Base-by-base conservation (phyloP, 2,113 vertebrate genomes). In the Echinops telfairi region DNA sequence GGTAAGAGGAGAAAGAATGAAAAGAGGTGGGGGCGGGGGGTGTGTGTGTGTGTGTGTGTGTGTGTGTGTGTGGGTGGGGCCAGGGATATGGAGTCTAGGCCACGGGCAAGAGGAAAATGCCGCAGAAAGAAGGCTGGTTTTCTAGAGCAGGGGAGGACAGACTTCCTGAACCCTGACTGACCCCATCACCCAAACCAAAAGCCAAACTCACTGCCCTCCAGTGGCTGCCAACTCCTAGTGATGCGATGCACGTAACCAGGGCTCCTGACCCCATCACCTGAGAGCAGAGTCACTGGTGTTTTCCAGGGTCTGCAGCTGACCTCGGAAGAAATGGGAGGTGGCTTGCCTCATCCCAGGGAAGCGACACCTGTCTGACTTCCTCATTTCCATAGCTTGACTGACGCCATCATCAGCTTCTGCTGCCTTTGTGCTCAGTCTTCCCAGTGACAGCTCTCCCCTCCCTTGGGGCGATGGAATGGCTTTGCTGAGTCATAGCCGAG, bases 1-100 rank as follows among this genome's bases (percentile, higher is more conserved):
- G 99, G 99, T 99, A 97, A 96, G 97, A 91, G 22, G 97, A 91
- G 22, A 62, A 23, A 62, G 20, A 3, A 58, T 68, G 33, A 89
- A 92, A 10, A n/a, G 86, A 73, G 14, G 27, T 53, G 40, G 36
- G 70, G 57, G 33, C 19, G 19, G 60, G 60, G 14, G 9, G 47
- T 53, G 10, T 53, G 47, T 53, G 47, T 11, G 47, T 53, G 47
- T 53, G 47, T 11, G 47, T 53, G 47, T 53, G 43, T 47, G 43
- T 47, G 43, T 47, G 43, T 47, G 43, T 47, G 43, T 6, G 5
- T 47, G 5, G 43, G 43, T 47, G 43, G 43, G 43, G 43, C 5
- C 47, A 53, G 47, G 47, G 47, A 53, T 53, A 10, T 17, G 19
- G 19, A 17, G 19, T 36, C 57, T 66, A 87, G 71, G 27, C 68